These are phyloP conservation scores for Brachypodius melanocephalos DNA, from an alignment of 2,113 vertebrate species.

Conservation along the genomic window DNA sequence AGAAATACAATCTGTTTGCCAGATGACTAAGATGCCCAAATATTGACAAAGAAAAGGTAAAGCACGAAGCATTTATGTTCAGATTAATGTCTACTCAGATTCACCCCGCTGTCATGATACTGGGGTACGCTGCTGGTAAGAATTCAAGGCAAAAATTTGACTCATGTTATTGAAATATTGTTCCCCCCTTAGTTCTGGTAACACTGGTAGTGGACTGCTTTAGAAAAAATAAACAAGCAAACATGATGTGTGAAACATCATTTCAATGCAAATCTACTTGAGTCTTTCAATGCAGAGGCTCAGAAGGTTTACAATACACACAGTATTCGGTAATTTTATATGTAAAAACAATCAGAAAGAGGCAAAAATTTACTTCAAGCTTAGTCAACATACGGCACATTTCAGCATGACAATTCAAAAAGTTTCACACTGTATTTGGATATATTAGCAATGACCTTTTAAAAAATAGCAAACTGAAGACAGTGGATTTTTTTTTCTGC, in stretches of 20 bases:
- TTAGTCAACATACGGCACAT: conserved; percentile 68
- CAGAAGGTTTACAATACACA: conserved; percentile 72
- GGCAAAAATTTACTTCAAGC: conserved; percentile 70
- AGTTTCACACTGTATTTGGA: conserved; percentile 66
- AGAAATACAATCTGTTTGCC: not conserved
- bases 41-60: not conserved
- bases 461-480: conserved; percentile 61
- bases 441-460: conserved; percentile 67
- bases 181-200: not conserved
- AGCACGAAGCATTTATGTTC: not conserved
- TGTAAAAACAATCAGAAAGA: conserved; percentile 76
- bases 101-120: not conserved
- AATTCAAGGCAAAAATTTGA: not conserved
- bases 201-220: not conserved
- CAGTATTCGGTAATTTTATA: conserved; percentile 80
- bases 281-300: conserved; percentile 61
- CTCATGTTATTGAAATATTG: not conserved
- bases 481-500: conserved; percentile 5
- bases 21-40: not conserved
- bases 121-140: not conserved
- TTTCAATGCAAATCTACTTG: conserved; percentile 53
- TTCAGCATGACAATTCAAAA: conserved; percentile 67
- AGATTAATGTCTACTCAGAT: not conserved
- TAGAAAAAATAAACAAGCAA: conserved; percentile 28
- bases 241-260: conserved; percentile 39